Evolutionary conservation across 2,113 vertebrate species (phyloP).

Genomic region (Ciconia maguari): DNA sequence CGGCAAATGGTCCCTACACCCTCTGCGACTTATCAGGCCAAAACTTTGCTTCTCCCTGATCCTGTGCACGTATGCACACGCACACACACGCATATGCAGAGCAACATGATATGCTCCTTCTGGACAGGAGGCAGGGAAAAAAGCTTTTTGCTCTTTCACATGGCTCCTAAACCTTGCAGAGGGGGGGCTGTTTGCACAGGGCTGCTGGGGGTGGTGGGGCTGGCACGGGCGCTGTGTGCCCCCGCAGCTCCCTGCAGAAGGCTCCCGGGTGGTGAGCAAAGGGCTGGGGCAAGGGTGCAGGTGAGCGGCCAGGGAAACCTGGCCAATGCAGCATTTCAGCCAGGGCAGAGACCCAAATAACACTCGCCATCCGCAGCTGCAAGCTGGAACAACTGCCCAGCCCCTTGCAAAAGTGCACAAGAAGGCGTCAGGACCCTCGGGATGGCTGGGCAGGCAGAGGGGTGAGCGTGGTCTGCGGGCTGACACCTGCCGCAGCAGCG

Average conservation of each 20-base stretch:
- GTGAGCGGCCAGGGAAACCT: background rate
- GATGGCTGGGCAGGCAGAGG: background rate
- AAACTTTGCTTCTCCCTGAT: background rate
- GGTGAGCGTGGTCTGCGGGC: background rate
- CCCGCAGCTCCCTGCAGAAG: background rate
- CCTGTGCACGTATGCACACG: background rate
- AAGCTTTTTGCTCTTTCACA: background rate
- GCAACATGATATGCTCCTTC: background rate
- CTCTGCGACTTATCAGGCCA: background rate
- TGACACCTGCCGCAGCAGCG: background rate
- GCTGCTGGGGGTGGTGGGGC: background rate
- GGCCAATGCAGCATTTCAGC: background rate
- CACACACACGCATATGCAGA: background rate
- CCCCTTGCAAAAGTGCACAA: background rate
- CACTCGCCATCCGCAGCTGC: background rate
- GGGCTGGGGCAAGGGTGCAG: background rate
- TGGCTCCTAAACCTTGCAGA: background rate
- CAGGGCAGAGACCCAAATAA: background rate
- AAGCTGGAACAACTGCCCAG: background rate
- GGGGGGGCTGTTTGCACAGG: background rate
- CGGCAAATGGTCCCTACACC: constrained; percentile 3
- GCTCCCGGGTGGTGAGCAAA: background rate
- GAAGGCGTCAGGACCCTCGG: background rate
- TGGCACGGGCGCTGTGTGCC: accelerated
- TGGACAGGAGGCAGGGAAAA: background rate